Base-by-base conservation (phyloP, 1,140 invertebrate species). In the Camponotus floridanus region DNA sequence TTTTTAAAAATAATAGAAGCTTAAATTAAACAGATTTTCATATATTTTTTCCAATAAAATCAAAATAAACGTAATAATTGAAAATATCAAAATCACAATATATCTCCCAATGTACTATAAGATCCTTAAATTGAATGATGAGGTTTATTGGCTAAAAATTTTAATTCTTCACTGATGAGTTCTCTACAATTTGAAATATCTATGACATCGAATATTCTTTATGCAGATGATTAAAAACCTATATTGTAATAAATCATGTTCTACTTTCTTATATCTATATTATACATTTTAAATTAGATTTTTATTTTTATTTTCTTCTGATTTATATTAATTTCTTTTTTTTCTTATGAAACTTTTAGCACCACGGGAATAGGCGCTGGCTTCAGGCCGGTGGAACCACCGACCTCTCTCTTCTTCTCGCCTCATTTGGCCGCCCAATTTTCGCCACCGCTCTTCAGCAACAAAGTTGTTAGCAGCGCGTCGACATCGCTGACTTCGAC, bases 381-480 rank as follows among this genome's bases (percentile, higher is more conserved):
- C 89, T 97, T 91, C 96, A 97, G 92, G 92, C 96, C 93, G 94
- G 96, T 93, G 89, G 95, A 92, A 92, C 95, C 87, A 67, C 95
- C 94, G 67, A 96, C 96, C 9, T 96, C 96, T 4, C 95, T 98
- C 18, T 98, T 98, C 95, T 97, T 98, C 92, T 97, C 98, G 21
- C 97, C 97, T 1, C 97, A 98, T 93, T 95, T 98, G 88, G 97
- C 97, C 4, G 96, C 96, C 0, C 97, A 97, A 91, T 97, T 98
- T 92, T 97, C 97, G 61, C 97, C 98, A 83, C 97, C 98, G 1
- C 96, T 98, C 33, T 98, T 98, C 97, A 87, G 95, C 94, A 90
- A 92, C 65, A 95, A 95, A 55, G 87, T 95, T 18, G 90, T 94
- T 42, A 93, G 94, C 73, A 92, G 92, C 71, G 78, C 78, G 18